Base-by-base conservation (phyloP, 1,140 invertebrate genomes). In the Bicyclus anynana region DNA sequence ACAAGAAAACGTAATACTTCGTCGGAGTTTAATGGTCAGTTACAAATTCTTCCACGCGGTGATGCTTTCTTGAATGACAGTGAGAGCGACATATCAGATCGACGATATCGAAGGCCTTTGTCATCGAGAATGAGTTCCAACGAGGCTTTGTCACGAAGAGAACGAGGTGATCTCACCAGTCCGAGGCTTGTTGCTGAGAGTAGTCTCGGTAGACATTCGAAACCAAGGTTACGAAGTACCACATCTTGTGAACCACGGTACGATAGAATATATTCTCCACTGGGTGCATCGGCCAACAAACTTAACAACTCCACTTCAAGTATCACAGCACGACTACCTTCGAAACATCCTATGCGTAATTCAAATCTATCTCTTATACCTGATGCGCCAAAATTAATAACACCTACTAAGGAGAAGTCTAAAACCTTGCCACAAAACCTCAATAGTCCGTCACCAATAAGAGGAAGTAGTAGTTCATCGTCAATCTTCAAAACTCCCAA, bases 371-470 rank as follows among this genome's bases (percentile, higher is more conserved):
- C 87, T 12, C 65, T 89, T 17, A 80, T 85, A 65, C 77, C 84
- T 0, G 87, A 90, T 51, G 88, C 87, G 7, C 75, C 82, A 13
- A 84, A 84, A 59, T 54, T 84, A 12, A 40, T 76, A 6, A 80
- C 88, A 47, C 81, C 86, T 26, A 68, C 77, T 21, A 91, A 89
- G 62, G 90, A 90, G 53, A 91, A 91, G 74, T 89, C 91, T 16
- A 91, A 90, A 74, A 91, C 91, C 4, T 74, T 92, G 46, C 91
- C 91, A 42, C 90, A 91, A 68, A 91, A 91, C 77, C 70, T 91
- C 27, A 82, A 74, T 49, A 63, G 77, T 54, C 72, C 79, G 51
- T 86, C 79, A 16, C 85, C 89, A 23, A 80, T 87, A 40, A 77
- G 82, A 72, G 75, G 76, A 5, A 84, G 85, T 27, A 85, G 72